Base-by-base conservation (phyloP, 1,140 invertebrate species). In the Brachionus rotundiformis region DNA sequence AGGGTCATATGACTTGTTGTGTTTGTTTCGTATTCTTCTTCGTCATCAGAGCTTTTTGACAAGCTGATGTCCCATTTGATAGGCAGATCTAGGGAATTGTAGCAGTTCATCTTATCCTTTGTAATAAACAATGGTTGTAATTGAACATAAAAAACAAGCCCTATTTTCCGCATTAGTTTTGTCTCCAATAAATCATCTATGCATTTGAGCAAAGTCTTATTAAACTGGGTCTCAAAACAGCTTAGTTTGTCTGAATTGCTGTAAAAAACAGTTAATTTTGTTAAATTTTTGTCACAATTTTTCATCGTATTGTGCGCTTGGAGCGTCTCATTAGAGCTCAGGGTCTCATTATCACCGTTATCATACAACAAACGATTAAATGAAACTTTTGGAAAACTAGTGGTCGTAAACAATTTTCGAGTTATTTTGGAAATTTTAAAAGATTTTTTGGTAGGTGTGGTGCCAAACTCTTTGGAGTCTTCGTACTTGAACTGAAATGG, bases 51-150 rank as follows among this genome's bases (percentile, higher is more conserved):
- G 11, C 8, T 33, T 36, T 36, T 68, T 19, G 16, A 7, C 5
- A 36, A 19, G 6, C n/a, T 36, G n/a, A 19, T 36, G 16, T 36
- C 63, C 63, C 63, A 73, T 25, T 47, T 31, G 16, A 73, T 25
- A 0, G 39, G 41, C 10, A 10, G 11, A 13, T 73, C 41, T 13
- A 25, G 19, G 1, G 36, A 44, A 44, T 73, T 39, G n/a, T 19
- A 63, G 33, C 76, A 79, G 36, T 79, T 79, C 76, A 79, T 79
- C 27, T 79, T 79, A 23, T n/a, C 41, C 29, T 63, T 54, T 0
- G 47, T 36, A 19, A 79, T 79, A 19, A 59, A 79, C 76, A 79
- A n/a, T 63, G 76, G 76, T 16, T 63, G 76, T n/a, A 79, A 39
- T 25, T 79, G 76, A 41, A 79, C 59, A 54, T 23, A 59, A 39